These are phyloP conservation scores for Stomatorhinus ivindoensis DNA, from an alignment of 2,113 vertebrate genomes.

Conservation along the genomic window DNA sequence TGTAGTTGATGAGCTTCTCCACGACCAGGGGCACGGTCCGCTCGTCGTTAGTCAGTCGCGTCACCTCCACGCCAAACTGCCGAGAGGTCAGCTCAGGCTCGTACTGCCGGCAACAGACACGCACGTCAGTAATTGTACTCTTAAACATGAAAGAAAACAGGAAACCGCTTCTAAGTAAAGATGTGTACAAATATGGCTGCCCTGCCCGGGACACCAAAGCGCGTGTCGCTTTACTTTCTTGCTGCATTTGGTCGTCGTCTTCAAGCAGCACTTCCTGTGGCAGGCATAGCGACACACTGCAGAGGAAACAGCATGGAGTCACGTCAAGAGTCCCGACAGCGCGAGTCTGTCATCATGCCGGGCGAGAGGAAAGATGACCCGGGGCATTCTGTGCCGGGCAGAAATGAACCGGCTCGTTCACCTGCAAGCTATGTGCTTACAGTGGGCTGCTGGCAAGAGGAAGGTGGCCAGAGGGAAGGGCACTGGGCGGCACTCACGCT, in stretches of 20 bases:
- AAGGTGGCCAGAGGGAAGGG: neutral
- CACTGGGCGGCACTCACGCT: conserved; percentile 67
- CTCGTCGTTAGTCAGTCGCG: conserved; percentile 85
- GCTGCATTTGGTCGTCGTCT: conserved; percentile 82
- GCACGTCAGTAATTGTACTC: neutral
- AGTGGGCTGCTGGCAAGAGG: neutral
- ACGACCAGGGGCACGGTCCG: conserved; percentile 82
- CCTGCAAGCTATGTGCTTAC: conserved; percentile 61
- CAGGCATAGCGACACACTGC: conserved; percentile 95
- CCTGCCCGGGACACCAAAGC: neutral
- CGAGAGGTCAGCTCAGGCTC: conserved; percentile 85
- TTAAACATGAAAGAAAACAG: neutral
- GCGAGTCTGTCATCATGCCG: neutral
- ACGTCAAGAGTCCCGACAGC: conserved; percentile 13
- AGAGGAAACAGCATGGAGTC: conserved; percentile 44
- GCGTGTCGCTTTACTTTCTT: conserved; percentile 76
- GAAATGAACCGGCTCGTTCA: conserved; percentile 50
- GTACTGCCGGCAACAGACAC: conserved; percentile 56
- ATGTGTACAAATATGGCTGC: neutral
- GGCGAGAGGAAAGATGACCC: conserved; percentile 10
- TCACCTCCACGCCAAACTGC: conserved; percentile 90
- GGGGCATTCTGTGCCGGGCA: neutral
- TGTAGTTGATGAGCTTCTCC: conserved; percentile 96
- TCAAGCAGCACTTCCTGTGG: conserved; percentile 95
- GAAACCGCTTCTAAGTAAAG: neutral